Base-by-base conservation (phyloP, 1,140 invertebrate species). In the Hylyphantes graminicola region DNA sequence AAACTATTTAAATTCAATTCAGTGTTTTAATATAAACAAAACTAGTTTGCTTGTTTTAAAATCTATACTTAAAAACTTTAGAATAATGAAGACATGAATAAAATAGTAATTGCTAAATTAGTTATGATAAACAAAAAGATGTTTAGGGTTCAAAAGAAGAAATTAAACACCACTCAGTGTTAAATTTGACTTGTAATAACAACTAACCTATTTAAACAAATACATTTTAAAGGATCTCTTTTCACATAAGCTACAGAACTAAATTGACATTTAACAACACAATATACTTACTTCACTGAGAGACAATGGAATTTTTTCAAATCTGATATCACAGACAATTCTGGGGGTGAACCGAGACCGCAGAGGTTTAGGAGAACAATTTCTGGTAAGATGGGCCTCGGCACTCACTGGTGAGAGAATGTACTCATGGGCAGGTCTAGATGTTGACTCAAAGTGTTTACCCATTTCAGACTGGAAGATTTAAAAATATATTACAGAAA, bases 331-430 rank as follows among this genome's bases (percentile, higher is more conserved):
- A 88, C 96, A 94, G 48, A 94, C 91, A 73, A 98, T 93, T 86
- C 97, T 91, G 61, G 96, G 96, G 67, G 92, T 93, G 79, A 91
- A 91, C 67, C 92, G 91, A 53, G 94, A 95, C 19, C 95, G 91
- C 53, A 98, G 91, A 35, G 96, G 95, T 87, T 93, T 92, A 87
- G 93, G 93, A 70, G 93, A 94, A 87, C 95, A 93, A 89, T 98
- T 96, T 77, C 95, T 93, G 87, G 95, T 95, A 81, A 98, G 92
- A 87, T 94, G 93, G 7, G 96, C 95, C 88, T 93, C 92, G 15
- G 95, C 94, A 89, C 93, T 94, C 57, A 97, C 94, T 51, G 96
- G 95, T 64, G 92, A 92, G 53, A 98, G 90, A 85, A 98, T 92
- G 89, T 94, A 95, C 73, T 91, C 89, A 90, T 93, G 92, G 17